Percentiles rank a stretch among this genome's conserved stretches.
Conservation (phyloP, 2,797 vertebrate genomes). For the Enteromius argenteus region DNA sequence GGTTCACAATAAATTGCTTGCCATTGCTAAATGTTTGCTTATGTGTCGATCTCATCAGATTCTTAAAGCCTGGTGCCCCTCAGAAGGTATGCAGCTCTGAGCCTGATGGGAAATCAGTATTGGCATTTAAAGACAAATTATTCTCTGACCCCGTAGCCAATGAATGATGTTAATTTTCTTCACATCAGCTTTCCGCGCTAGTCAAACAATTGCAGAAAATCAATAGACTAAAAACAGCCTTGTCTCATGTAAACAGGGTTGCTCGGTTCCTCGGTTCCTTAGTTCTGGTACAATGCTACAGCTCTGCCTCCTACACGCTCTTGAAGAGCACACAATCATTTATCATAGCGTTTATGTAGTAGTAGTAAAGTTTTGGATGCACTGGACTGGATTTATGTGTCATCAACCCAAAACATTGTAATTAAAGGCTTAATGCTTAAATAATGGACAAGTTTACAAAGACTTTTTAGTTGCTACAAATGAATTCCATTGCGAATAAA, state of each 20-base stretch:
- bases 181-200: slow-evolving; percentile 47
- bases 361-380: not conserved
- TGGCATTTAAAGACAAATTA: slow-evolving; percentile 61
- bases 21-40: not conserved
- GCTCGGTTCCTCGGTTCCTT: not conserved
- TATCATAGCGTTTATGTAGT: not conserved
- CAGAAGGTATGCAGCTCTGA: slow-evolving; percentile 24
- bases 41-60: not conserved
- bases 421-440: not conserved
- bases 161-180: slow-evolving; percentile 45
- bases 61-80: not conserved
- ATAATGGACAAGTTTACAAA: not conserved
- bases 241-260: slow-evolving; percentile 7
- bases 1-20: not conserved
- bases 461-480: too few species aligned
- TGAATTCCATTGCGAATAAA: too few species aligned
- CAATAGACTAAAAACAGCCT: slow-evolving; percentile 31
- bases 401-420: not conserved
- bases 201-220: slow-evolving; percentile 50
- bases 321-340: not conserved
- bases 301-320: not conserved
- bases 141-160: slow-evolving; percentile 36
- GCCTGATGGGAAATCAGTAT: slow-evolving; percentile 66
- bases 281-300: not conserved
- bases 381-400: not conserved